Conservation (phyloP, 2,888 invertebrate genomes). For the Agonopterix alstromeriana region DNA sequence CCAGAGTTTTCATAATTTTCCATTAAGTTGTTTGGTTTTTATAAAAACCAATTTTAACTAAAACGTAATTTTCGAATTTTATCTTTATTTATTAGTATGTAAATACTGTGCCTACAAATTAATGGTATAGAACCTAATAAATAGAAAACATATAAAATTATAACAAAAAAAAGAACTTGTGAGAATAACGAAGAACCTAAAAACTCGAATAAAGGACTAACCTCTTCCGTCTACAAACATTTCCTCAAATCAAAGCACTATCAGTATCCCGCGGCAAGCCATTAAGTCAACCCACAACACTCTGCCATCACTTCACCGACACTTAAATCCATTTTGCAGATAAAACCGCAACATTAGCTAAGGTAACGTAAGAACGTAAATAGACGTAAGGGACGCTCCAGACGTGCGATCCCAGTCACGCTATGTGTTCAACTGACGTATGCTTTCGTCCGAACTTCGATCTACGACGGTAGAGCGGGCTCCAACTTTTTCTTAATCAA, state of each 20-base stretch:
- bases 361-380: constrained; percentile 34
- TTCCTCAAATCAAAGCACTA: constrained; percentile 27
- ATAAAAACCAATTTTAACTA: not conserved
- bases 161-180: too few species aligned
- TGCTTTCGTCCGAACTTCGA: constrained; percentile 1
- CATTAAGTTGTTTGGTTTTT: not conserved
- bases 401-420: constrained; percentile 54
- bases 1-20: not conserved
- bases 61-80: too few species aligned
- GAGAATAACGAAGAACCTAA: not conserved
- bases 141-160: too few species aligned
- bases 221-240: constrained; percentile 11
- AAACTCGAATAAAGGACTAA: constrained; percentile 4
- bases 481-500: constrained; percentile 29
- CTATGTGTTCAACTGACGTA: constrained; percentile 52
- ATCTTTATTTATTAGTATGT: too few species aligned
- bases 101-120: too few species aligned
- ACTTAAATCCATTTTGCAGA: constrained; percentile 43
- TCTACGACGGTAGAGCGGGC: constrained; percentile 31
- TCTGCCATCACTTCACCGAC: constrained; percentile 49
- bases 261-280: constrained; percentile 38
- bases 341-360: too few species aligned
- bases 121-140: too few species aligned
- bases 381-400: constrained; percentile 36
- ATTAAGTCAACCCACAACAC: constrained; percentile 47